A percentile compares a stretch with the other conserved stretches of the same genome.
Evolutionary conservation across 1,140 invertebrate species (phyloP).

Genomic region (Cydia strobilella): DNA sequence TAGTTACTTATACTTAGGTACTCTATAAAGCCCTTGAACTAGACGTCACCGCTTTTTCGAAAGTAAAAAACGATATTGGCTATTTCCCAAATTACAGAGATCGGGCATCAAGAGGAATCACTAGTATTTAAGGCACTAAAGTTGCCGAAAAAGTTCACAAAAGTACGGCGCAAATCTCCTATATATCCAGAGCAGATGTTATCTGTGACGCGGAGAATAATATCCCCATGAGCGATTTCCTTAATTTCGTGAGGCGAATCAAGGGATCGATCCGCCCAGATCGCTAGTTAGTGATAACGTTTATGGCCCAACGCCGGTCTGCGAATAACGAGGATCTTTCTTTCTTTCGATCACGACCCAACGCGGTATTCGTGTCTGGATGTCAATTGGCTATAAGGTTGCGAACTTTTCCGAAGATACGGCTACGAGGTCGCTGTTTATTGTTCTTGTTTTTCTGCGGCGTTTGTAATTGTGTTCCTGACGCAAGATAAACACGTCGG

Average conservation of each 20-base stretch:
- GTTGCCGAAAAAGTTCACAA: constrained; percentile 47
- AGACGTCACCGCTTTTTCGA: neutral
- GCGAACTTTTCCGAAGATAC: constrained; percentile 59
- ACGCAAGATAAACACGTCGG: constrained; percentile 42
- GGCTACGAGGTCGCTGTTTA: constrained; percentile 42
- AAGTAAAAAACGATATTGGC: constrained; percentile 20
- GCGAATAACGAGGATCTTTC: constrained; percentile 66
- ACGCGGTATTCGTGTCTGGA: constrained; percentile 68
- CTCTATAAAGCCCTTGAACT: neutral
- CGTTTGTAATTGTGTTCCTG: constrained; percentile 44
- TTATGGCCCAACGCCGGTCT: constrained; percentile 64
- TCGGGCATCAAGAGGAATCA: constrained; percentile 19
- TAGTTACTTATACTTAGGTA: too few relatives aligned
- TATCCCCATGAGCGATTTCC: constrained; percentile 79
- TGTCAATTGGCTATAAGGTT: constrained; percentile 72
- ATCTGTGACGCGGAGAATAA: constrained; percentile 69
- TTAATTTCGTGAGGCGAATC: constrained; percentile 78
- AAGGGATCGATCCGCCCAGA: constrained; percentile 74
- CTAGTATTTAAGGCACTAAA: constrained; percentile 22
- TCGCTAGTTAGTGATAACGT: constrained; percentile 74
- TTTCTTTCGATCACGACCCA: constrained; percentile 73
- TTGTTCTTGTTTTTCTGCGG: constrained; percentile 43
- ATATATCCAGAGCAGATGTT: constrained; percentile 68
- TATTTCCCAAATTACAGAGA: constrained; percentile 18
- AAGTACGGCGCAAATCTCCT: constrained; percentile 62